phyloP scores from a whole-genome alignment of 2,113 vertebrate species.

The Raja brachyura region DNA sequence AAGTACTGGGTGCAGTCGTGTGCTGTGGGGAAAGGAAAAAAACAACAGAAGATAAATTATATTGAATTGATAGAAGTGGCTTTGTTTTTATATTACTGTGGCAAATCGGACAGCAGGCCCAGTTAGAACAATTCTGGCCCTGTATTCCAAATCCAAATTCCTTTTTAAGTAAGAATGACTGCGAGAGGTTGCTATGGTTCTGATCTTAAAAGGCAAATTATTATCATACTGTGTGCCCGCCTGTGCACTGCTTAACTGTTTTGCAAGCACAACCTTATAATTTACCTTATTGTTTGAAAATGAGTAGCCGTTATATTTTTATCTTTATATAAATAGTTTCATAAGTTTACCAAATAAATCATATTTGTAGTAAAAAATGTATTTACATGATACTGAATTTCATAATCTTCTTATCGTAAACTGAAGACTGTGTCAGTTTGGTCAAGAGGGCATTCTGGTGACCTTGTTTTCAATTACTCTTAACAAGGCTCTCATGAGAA shows the following conservation, averaged over 20 bases:
- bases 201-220: conserved; percentile 33
- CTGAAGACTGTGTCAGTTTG: background rate
- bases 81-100: conserved; percentile 31
- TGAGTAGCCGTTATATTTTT: background rate
- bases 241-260: background rate
- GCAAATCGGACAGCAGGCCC: conserved; percentile 3
- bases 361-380: background rate
- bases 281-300: conserved; percentile 16
- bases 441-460: background rate
- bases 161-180: conserved; percentile 31
- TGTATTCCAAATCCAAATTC: conserved; percentile 33
- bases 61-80: conserved; percentile 31
- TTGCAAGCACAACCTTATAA: conserved; percentile 9
- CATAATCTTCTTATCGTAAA: background rate
- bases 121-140: background rate
- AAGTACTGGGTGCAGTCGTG: background rate
- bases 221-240: background rate
- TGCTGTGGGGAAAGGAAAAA: background rate
- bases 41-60: conserved; percentile 34
- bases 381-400: background rate
- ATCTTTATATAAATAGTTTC: background rate
- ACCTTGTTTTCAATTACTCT: background rate
- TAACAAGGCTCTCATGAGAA: background rate
- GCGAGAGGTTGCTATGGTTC: conserved; percentile 32
- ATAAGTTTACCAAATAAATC: background rate